Evolutionary conservation across 2,797 vertebrate species (phyloP), one percentile per base, ranked within the genome.

Genomic region (Anabas testudineus): DNA sequence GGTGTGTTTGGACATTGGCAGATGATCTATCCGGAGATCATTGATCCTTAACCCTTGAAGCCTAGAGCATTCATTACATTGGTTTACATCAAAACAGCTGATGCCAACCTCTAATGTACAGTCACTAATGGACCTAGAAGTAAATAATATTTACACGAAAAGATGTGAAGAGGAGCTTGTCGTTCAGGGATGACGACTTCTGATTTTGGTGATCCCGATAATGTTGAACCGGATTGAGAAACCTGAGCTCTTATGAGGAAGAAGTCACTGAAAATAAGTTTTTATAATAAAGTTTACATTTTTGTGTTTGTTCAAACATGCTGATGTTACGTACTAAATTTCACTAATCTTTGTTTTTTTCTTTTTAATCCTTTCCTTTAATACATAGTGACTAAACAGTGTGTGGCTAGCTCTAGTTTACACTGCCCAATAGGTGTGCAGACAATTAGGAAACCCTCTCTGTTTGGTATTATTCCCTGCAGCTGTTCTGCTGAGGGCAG

Each of bases 381-480:
- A 77, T 64, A 71, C 63, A 60, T 36, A 26, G 61, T 15, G 57
- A 66, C 57, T 78, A 84, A 88, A 83, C 68, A 85, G 62, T 21
- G 45, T 68, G 70, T 74, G 45, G 69, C 74, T 78, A 68, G 74
- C 69, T 57, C 68, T 39, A 77, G 81, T 75, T 84, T 70, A 32
- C 67, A 61, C 70, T 82, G 69, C 88, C 83, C 87, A 83, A 80
- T 80, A 91, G 90, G 87, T 90, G 90, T 86, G 85, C 85, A 90
- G 81, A 90, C 87, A 88, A 90, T 88, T 81, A 89, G 80, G 62
- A 75, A 82, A 56, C 73, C 67, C 63, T 83, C 65, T 74, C 47
- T 83, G 83, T 90, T 91, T 91, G 84, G 67, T 76, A 51, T 66
- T 60, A 74, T 71, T 72, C 77, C 88, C 83, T 84, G 83, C 76